Base-by-base conservation (phyloP, 2,113 vertebrate genomes). In the Aspiorhynchus laticeps region DNA sequence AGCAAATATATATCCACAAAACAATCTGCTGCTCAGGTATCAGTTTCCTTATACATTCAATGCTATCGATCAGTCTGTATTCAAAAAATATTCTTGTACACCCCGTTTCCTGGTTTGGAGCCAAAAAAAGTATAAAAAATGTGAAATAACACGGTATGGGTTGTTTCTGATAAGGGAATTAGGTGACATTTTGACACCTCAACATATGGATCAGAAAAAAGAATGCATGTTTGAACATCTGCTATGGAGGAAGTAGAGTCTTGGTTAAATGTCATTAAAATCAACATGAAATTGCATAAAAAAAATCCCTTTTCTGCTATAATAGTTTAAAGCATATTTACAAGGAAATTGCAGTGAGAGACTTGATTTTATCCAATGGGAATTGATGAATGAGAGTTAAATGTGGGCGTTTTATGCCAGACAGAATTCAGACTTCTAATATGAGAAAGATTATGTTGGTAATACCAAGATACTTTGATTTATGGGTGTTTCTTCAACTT, bases 1-100 rank as follows among this genome's bases (percentile, higher is more conserved):
- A 83, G 89, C 86, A 81, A 88, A 89, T 85, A 46, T 86, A 90
- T 88, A 92, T 93, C 91, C 90, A 91, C 87, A 86, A 88, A 92
- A 92, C 91, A 89, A 92, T 93, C 88, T 91, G 87, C 90, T 88
- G 92, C 93, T 91, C 89, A 94, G 80, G 15, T 92, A 71, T 84
- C 88, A 84, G 86, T 91, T 90, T 91, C 81, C 81, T 46, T 53
- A 81, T 38, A 91, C 24, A 88, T 88, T 92, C 91, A 92, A 93
- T 93, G 88, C 88, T 91, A 91, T 94, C 88, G 90, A 92, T 74
- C 90, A 91, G 87, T 92, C 77, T 87, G 81, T 87, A 91, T 91
- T 89, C 38, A 15, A 61, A 85, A 91, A 91, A 88, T 90, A 90
- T 87, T 48, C 90, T 3, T 67, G 88, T 90, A 88, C 63, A 91